Evolutionary conservation across 2,888 invertebrate species (phyloP), one percentile per base, ranked within the genome.

Genomic region (Acronicta leporina): DNA sequence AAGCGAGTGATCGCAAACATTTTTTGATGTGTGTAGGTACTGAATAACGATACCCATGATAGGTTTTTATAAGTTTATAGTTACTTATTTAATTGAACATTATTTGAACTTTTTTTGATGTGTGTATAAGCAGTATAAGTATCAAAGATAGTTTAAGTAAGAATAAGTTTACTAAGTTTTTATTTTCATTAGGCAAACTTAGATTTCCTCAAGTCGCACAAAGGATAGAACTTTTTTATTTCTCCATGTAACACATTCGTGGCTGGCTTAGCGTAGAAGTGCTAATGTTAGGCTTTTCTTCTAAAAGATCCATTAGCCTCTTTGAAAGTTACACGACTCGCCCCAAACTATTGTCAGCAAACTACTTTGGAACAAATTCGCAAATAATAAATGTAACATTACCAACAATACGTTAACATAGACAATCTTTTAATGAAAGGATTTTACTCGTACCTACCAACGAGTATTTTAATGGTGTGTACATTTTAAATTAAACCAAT

Each of bases 221-320:
- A 66, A 62, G 46, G 45, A 41, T 25, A 50, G 33, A 67, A 64
- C 48, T 73, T 75, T 38, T 75, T 72, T 73, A 69, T 69, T 63
- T 59, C 54, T 41, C 47, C 30, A 41, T 63, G 66, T 69, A 61
- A 67, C 63, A 72, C 63, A 73, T 75, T 72, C 45, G 63, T 68
- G 75, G 64, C 46, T 63, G 63, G 60, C 65, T 68, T 71, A 74
- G 46, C 63, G 71, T 72, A 54, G 64, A 72, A 75, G 66, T 75
- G 75, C 60, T 73, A 76, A 76, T 76, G 64, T 71, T 71, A 74
- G 71, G 64, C 66, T 65, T 73, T 73, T 67, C 61, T 59, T 54
- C 42, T 46, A 66, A 71, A 71, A 46, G 53, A 49, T 62, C 75
- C 63, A 68, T 76, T 76, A 76, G 71, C 66, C 61, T 51, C 55